A percentile compares a stretch with the other conserved stretches of the same genome.
Conservation (phyloP, 2,797 vertebrate genomes). For the Odontamblyopus lacepedii region DNA sequence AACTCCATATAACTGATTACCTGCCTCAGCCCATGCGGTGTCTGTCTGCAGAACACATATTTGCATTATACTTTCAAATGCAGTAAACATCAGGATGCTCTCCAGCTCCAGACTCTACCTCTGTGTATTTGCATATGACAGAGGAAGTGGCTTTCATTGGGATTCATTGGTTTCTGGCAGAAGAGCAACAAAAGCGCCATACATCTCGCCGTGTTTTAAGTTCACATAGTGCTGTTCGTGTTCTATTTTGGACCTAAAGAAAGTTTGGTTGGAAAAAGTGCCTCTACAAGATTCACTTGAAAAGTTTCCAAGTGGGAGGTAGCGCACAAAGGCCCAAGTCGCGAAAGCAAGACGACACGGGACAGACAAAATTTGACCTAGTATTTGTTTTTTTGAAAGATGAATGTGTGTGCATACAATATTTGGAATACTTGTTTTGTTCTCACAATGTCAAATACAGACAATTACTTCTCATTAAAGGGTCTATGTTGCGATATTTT, state of each 20-base stretch:
- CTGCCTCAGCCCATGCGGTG: not conserved
- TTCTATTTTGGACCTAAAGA: slow-evolving; percentile 6
- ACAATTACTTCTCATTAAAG: not conserved
- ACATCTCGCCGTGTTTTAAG: slow-evolving; percentile 9
- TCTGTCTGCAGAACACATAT: slow-evolving; percentile 5
- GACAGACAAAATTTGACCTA: slow-evolving; percentile 13
- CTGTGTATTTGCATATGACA: slow-evolving; percentile 36
- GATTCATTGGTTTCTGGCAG: slow-evolving; percentile 14
- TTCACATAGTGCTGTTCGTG: slow-evolving; percentile 7
- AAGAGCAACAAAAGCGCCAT: slow-evolving; percentile 8
- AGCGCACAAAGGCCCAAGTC: slow-evolving; percentile 28
- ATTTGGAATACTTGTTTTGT: not conserved
- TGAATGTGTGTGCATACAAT: not conserved
- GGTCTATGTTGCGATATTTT: too few relatives aligned
- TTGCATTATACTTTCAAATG: slow-evolving; percentile 38
- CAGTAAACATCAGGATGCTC: slow-evolving; percentile 13
- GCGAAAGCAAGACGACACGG: slow-evolving; percentile 9
- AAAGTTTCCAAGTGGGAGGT: slow-evolving; percentile 27
- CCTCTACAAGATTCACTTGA: slow-evolving; percentile 18
- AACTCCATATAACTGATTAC: not conserved
- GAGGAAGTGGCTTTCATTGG: slow-evolving; percentile 19
- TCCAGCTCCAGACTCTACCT: slow-evolving; percentile 12
- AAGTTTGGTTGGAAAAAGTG: slow-evolving; percentile 27
- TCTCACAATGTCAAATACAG: too few relatives aligned
- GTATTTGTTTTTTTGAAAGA: slow-evolving; percentile 10